Evolutionary conservation across 2,797 vertebrate genomes (phyloP), one percentile per base, ranked within the genome.

Genomic region (Arctocebus calabarensis): DNA sequence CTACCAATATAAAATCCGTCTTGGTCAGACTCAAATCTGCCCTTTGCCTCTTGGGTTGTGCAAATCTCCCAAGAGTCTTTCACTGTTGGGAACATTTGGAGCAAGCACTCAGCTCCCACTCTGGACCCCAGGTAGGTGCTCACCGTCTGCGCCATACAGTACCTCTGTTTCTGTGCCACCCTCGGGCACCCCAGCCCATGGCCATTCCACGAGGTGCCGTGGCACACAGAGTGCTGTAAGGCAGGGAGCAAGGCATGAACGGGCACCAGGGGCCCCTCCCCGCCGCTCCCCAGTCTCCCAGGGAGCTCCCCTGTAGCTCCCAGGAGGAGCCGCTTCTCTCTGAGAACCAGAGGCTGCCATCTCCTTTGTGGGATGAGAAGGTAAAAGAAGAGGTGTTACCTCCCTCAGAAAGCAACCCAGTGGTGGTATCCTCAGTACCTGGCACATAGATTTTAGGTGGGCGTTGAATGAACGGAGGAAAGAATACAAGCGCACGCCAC

Each of bases 121-220:
- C 37, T 3, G 9, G 32, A 68, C 14, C 25, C 48, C 84, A 16
- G 37, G 13, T 45, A 90, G 68, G 5, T 6, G 4, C 32, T 73
- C 32, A 0, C 32, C 16, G 0, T 8, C 32, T 27, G n/a, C 88
- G 78, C 59, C 59, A 19, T 27, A 0, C 23, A 3, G 23, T 32
- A 37, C 45, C 78, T 71, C 14, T 59, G 23, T 34, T 7, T 74
- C 45, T 52, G 1, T 20, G 32, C 45, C 78, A 85, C 32, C 25
- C 27, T 32, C n/a, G 85, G 20, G 19, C 9, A 29, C 3, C 32
- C 27, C 22, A 64, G 17, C 23, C 59, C 32, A 29, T 37, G 52
- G 59, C 87, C 40, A 9, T 79, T 57, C 23, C 22, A 55, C 61
- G 27, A 91, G 34, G 27, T 64, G 48, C n/a, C 77, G 13, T 59